These are phyloP conservation scores for Ophiothrix spiculata DNA, from an alignment of 35 echinoderm and acorn worm species.

Conservation along the genomic window DNA sequence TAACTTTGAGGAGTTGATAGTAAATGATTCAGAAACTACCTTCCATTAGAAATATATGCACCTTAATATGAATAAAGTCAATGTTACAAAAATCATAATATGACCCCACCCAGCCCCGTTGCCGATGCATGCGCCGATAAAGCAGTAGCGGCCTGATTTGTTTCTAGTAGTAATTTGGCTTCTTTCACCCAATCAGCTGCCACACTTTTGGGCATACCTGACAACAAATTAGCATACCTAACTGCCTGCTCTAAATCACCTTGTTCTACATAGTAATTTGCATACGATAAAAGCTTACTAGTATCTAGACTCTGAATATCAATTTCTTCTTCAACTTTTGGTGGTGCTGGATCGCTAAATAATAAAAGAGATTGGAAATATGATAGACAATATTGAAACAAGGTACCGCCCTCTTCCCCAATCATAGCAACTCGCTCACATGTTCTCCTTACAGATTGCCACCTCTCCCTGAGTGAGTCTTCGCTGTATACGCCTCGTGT, in stretches of 20 bases:
- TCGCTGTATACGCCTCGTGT: conserved; percentile 48
- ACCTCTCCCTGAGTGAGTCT: conserved; percentile 75
- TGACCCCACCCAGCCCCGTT: conserved; percentile 76
- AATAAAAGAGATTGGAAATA: conserved; percentile 87
- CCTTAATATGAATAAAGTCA: no score
- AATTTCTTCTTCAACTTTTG: conserved; percentile 51
- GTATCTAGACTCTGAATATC: conserved; percentile 55
- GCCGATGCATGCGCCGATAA: conserved; percentile 88
- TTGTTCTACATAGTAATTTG: conserved; percentile 70
- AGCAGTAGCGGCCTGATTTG: conserved; percentile 75
- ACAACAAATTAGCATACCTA: conserved; percentile 82
- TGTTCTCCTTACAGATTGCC: conserved; percentile 61
- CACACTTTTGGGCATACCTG: conserved; percentile 85
- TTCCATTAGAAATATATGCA: no score
- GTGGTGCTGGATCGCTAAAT: conserved; percentile 55
- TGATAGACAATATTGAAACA: conserved; percentile 81
- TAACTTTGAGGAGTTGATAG: no score
- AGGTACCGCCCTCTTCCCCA: conserved; percentile 67
- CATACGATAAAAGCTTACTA: conserved; percentile 74
- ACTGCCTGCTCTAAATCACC: conserved; percentile 94
- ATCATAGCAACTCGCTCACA: conserved; percentile 86
- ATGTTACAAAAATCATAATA: conserved; percentile 54
- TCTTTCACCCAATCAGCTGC: conserved; percentile 92
- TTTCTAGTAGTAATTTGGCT: conserved; percentile 90
- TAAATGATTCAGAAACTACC: no score